Base-by-base conservation (phyloP, 2,888 invertebrate genomes). In the Ceraclea dissimilis region DNA sequence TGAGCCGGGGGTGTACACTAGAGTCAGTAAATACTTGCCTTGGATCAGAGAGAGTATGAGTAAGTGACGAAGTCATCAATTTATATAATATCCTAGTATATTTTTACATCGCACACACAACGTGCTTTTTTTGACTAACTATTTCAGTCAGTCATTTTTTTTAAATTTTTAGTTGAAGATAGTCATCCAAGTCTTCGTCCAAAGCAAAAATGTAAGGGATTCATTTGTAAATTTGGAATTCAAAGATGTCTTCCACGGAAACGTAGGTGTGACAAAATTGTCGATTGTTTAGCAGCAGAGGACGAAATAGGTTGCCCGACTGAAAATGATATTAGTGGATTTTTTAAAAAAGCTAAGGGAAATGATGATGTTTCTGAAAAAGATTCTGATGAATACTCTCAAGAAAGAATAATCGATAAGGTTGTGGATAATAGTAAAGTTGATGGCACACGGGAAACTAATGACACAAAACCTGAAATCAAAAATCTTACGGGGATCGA, bases 1-100 rank as follows among this genome's bases (percentile, higher is more conserved):
- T 59, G 88, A 91, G 68, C 88, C 90, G 17, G 92, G 92, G 1
- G 90, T 85, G 49, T 93, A 93, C 66, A 90, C 91, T 0, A 79
- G 86, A 70, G 85, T 92, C 18, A 83, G 86, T 62, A 73, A 84
- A 21, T 90, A 82, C 67, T 70, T 84, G n/a, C 78, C 83, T 58
- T 92, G 91, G 91, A 86, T 91, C 60, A 75, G 75, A 60, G 74
- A 76, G 52, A 77, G 80, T 59, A 80, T 78, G 26, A 71, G 85
- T 86, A 70, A 77, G 79, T 67, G 4, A 11, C 21, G 56, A 43
- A 5, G n/a, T n/a, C n/a, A n/a, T n/a, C n/a, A 13, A 33, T 33
- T 33, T 33, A 13, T 10, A 33, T 33, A 33, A 33, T 10, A 33
- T 33, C 5, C 10, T 26, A 26, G 5, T 4, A 26, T 26, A 26